Evolutionary conservation across 2,113 vertebrate species (phyloP).

Genomic region (Ammodytes dubius): DNA sequence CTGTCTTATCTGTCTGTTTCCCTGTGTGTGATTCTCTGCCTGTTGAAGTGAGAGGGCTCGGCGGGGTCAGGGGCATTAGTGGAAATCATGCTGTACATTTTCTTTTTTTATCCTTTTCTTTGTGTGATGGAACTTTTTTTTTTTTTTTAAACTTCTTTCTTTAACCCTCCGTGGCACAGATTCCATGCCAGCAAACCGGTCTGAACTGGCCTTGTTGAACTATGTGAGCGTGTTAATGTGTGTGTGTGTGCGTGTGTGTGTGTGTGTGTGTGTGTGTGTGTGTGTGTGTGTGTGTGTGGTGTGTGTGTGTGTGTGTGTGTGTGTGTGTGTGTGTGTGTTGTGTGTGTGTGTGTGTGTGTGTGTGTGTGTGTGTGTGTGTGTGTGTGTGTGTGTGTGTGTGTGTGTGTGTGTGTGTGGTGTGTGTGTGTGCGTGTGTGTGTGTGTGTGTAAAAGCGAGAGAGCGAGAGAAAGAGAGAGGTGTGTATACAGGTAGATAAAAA

Average conservation of each 20-base stretch:
- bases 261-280: background rate
- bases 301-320: background rate
- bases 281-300: background rate
- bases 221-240: constrained; percentile 54
- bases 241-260: background rate
- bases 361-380: constrained; percentile 47
- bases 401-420: background rate
- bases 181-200: constrained; percentile 91
- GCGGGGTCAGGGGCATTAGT: constrained; percentile 82
- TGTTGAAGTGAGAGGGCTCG: constrained; percentile 71
- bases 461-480: constrained; percentile 14
- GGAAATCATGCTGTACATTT: constrained; percentile 69
- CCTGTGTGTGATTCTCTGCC: constrained; percentile 18
- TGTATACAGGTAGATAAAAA: constrained; percentile 68
- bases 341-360: constrained; percentile 53
- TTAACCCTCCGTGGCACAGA: constrained; percentile 78
- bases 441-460: background rate
- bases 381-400: constrained; percentile 12
- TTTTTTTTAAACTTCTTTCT: constrained; percentile 43
- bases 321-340: background rate
- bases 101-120: constrained; percentile 12
- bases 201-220: constrained; percentile 88
- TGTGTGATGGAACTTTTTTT: constrained; percentile 70
- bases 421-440: background rate
- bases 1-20: constrained; percentile 44